A percentile compares a stretch with the other conserved stretches of the same genome.
Evolutionary conservation across 2,888 invertebrate genomes (phyloP).

Genomic region (Linnaemya vulpina): DNA sequence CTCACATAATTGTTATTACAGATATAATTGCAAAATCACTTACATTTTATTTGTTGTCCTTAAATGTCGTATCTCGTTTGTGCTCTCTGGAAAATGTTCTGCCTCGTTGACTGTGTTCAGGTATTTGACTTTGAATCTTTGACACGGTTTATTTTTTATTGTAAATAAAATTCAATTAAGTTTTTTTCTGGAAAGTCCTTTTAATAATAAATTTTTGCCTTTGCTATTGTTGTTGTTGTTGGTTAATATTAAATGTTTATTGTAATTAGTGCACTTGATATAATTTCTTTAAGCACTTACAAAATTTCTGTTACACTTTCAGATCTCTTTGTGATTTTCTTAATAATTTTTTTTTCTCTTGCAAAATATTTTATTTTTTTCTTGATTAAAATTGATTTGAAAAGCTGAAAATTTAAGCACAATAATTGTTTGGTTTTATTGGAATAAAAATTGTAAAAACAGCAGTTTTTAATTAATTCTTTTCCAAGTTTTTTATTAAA

Average conservation of each 20-base stretch:
- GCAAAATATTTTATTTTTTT: background rate
- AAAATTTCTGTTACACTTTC: background rate
- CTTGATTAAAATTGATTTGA: background rate
- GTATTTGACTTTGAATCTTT: slow-evolving; percentile 65
- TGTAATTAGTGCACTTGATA: background rate
- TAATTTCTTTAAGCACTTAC: slow-evolving; percentile 1
- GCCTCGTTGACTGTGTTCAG: slow-evolving; percentile 52
- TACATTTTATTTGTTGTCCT: slow-evolving; percentile 71
- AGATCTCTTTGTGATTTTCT: slow-evolving; percentile 1
- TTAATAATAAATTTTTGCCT: background rate
- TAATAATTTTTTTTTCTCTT: background rate
- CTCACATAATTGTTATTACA: slow-evolving; percentile 51
- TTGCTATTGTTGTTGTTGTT: too few species aligned
- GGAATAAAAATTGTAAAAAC: background rate
- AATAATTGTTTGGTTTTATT: background rate
- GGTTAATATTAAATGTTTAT: background rate
- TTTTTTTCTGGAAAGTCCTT: background rate
- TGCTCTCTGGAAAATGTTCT: slow-evolving; percentile 36
- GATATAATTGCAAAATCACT: slow-evolving; percentile 70
- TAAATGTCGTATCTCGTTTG: slow-evolving; percentile 49
- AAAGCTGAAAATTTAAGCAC: background rate
- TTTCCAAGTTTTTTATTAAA: slow-evolving; percentile 23
- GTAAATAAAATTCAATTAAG: background rate
- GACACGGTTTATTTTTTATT: slow-evolving; percentile 37
- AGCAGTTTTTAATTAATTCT: background rate